Conservation (phyloP, 2,888 invertebrate species). For the Callyntrura guangdongensis region DNA sequence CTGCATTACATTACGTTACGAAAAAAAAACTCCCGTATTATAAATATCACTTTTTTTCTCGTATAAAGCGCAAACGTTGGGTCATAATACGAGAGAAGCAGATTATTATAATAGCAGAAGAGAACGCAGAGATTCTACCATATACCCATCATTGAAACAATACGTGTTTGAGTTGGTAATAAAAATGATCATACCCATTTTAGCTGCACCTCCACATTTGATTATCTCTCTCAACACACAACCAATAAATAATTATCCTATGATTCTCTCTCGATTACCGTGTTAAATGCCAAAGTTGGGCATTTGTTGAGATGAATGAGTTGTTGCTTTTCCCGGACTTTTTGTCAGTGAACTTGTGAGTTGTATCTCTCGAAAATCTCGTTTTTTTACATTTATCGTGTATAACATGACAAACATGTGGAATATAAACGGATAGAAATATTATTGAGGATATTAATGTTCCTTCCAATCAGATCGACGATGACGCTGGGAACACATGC, state of each 20-base stretch:
- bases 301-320: slow-evolving; percentile 60
- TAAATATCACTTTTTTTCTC: neutral
- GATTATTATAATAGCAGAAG: too few species aligned
- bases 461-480: slow-evolving; percentile 6
- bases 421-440: slow-evolving; percentile 24
- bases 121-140: too few species aligned
- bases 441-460: slow-evolving; percentile 13
- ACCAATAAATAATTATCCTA: slow-evolving; percentile 58
- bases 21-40: slow-evolving; percentile 31
- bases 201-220: slow-evolving; percentile 4
- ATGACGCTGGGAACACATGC: neutral
- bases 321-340: slow-evolving; percentile 40
- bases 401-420: slow-evolving; percentile 26
- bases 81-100: neutral
- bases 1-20: slow-evolving; percentile 49
- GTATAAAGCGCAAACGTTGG: neutral
- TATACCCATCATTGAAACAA: neutral
- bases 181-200: neutral
- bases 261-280: slow-evolving; percentile 46
- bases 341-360: slow-evolving; percentile 67
- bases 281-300: slow-evolving; percentile 45
- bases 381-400: slow-evolving; percentile 46
- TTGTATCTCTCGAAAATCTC: slow-evolving; percentile 36
- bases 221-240: slow-evolving; percentile 33
- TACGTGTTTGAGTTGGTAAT: slow-evolving; percentile 1